A percentile compares a stretch with the other conserved stretches of the same genome.
Conservation (phyloP, 2,113 vertebrate genomes). For the Machaerirhynchus nigripectus region DNA sequence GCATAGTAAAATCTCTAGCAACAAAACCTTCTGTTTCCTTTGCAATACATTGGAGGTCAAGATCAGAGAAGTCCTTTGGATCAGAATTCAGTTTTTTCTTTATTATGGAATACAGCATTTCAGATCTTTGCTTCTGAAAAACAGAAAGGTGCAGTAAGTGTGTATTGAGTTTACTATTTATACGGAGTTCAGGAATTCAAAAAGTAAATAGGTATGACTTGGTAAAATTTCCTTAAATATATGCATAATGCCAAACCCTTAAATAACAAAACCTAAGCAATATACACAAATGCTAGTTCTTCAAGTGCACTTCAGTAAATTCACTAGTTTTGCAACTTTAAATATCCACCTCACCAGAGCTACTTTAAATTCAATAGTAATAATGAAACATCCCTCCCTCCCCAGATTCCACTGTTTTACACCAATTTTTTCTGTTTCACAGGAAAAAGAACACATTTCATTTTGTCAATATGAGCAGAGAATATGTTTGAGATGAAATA, state of each 20-base stretch:
- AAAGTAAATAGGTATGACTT: not conserved
- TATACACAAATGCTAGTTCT: not conserved
- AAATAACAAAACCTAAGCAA: not conserved
- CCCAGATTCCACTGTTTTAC: not conserved
- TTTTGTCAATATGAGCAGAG: not conserved
- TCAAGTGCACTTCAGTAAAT: not conserved
- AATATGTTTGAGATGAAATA: not conserved
- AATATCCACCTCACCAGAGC: not conserved
- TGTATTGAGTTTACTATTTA: not conserved
- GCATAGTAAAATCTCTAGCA: slow-evolving; percentile 84
- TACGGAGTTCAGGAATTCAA: not conserved
- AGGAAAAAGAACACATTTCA: not conserved
- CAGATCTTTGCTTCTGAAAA: slow-evolving; percentile 83
- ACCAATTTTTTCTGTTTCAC: not conserved
- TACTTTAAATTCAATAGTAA: not conserved
- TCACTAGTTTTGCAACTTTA: not conserved
- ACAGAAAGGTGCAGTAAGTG: not conserved
- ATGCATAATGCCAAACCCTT: not conserved
- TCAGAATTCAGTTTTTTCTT: slow-evolving; percentile 71
- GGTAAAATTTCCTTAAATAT: not conserved
- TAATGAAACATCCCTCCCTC: not conserved
- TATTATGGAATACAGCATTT: slow-evolving; percentile 80
- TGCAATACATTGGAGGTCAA: slow-evolving; percentile 80
- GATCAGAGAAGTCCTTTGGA: slow-evolving; percentile 56
- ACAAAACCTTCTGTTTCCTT: slow-evolving; percentile 90